Conservation (phyloP, 92 coral and sea anemone species). For the Phenganax stokvisi region DNA sequence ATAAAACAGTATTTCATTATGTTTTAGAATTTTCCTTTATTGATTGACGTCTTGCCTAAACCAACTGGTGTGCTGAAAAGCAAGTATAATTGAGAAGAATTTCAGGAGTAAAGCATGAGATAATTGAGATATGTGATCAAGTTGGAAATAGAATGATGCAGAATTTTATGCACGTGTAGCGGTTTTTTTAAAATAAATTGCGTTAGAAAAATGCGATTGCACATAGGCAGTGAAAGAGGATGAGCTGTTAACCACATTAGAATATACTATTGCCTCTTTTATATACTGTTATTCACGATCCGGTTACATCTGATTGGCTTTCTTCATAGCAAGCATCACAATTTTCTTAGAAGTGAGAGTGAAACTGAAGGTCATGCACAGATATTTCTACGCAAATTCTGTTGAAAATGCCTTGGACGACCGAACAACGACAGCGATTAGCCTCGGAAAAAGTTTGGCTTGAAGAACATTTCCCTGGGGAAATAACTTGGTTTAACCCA, state of each 20-base stretch:
- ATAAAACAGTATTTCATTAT: conserved; percentile 1
- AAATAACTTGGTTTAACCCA: conserved; percentile 66
- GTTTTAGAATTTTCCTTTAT: conserved; percentile 72
- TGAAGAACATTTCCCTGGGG: conserved; percentile 51
- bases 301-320: no score
- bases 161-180: no score
- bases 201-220: no score
- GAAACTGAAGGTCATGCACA: no score
- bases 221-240: no score
- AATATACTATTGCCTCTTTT: not conserved
- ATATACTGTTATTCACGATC: no score
- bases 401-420: conserved; percentile 61
- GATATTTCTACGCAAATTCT: no score
- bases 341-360: no score
- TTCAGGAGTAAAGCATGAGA: not conserved
- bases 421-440: conserved; percentile 47
- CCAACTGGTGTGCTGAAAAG: conserved; percentile 67
- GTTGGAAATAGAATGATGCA: no score
- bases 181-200: no score
- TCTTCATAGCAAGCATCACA: no score
- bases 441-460: conserved; percentile 52
- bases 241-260: not conserved
- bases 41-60: conserved; percentile 75
- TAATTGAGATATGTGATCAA: not conserved
- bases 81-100: conserved; percentile 56